Base-by-base conservation (phyloP, 2,888 invertebrate species). In the Lumbricus terrestris region DNA sequence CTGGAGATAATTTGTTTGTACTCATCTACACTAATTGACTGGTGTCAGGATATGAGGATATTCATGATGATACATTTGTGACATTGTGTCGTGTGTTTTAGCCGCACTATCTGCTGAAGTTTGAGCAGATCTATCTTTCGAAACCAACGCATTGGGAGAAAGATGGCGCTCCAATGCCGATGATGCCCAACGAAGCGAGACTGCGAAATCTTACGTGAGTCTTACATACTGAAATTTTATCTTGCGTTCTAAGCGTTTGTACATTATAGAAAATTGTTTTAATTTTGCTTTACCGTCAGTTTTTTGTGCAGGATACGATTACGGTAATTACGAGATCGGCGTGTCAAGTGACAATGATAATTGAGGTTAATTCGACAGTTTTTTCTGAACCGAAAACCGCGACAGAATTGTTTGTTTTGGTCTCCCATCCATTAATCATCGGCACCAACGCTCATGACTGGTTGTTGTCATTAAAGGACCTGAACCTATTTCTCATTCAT, bases 141-240 rank as follows among this genome's bases (percentile, higher is more conserved):
- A 99, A 99, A 95, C 99, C 99, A 4, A 99, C 99, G 16, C 99
- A 99, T 96, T 99, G 99, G 99, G 99, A 99, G 95, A 99, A 99
- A 95, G 99, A 99, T 96, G 99, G 99, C 94, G 98, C 99, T 0
- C 99, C 99, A 29, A 97, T 98, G 91, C 98, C 99, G 91, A 99
- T 99, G 99, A 99, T 99, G 94, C 99, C 99, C 0, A 99, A 99
- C 94, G 99, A 99, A 95, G 99, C 99, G 11, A 96, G 99, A 92
- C 96, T 99, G 90, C 96, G 99, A 91, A 99, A 99, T 95, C 96
- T 99, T 83, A 99, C 99, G 94, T 95, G 93, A 93, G 95, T 91
- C 37, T n/a, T n/a, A n/a, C n/a, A n/a, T 35, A 1, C 83, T 85
- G 6, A 5, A 1, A 23, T 85, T 34, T 18, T 18, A 5, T 35